phyloP scores from a whole-genome alignment of 2,888 invertebrate species.

The Smittia aterrima region DNA sequence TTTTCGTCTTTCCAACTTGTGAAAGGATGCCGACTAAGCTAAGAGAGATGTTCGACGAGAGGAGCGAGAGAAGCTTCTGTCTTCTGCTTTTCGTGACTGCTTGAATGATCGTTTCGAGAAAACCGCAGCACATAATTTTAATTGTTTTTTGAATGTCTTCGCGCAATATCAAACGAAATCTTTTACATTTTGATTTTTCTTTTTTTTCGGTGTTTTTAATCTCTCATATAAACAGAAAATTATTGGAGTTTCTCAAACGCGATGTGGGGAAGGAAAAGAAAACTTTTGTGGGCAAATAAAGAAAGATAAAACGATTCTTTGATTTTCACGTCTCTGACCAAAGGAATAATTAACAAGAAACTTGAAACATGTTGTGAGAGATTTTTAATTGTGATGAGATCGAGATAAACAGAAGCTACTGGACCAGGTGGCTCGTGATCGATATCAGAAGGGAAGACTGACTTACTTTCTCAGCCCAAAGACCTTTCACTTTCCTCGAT shows the following conservation, averaged over 20 bases:
- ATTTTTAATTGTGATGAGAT: conserved; percentile 29
- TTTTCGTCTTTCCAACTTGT: neutral
- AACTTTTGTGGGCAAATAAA: conserved; percentile 31
- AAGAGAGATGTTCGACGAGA: too few relatives aligned
- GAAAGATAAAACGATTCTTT: conserved; percentile 34
- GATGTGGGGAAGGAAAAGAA: conserved; percentile 21
- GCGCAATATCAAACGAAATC: conserved; percentile 35
- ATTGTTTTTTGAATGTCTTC: conserved; percentile 41
- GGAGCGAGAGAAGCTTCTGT: too few relatives aligned
- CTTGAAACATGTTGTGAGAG: conserved; percentile 37
- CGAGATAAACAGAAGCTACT: conserved; percentile 27
- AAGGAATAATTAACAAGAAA: neutral
- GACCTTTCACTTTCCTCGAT: too few relatives aligned
- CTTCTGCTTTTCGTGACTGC: neutral
- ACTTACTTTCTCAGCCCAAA: too few relatives aligned
- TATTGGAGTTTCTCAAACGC: conserved; percentile 25
- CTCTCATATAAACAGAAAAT: conserved; percentile 28
- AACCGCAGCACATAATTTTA: conserved; percentile 37
- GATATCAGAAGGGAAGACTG: neutral
- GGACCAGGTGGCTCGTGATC: conserved; percentile 28
- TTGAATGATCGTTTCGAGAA: neutral
- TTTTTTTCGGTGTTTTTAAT: conserved; percentile 17
- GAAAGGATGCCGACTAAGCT: neutral
- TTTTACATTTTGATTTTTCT: conserved; percentile 11
- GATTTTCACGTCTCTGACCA: conserved; percentile 22